Conservation (phyloP, 1,140 invertebrate species). For the Trichoplusia ni region DNA sequence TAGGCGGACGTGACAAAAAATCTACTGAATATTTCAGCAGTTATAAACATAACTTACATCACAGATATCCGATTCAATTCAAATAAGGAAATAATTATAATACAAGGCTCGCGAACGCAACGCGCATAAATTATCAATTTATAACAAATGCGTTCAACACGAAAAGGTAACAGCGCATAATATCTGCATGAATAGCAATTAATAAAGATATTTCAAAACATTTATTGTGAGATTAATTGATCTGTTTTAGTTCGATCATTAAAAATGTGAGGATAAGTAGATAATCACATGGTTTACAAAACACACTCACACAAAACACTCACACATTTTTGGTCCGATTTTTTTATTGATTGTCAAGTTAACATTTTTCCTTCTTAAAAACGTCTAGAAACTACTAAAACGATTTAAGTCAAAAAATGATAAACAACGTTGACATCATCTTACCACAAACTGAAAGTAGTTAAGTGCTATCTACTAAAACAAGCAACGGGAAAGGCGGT, state of each 20-base stretch:
- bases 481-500: conserved; percentile 8
- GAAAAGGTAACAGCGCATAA: neutral
- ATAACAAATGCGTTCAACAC: neutral
- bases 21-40: neutral
- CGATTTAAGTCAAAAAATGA: conserved; percentile 1
- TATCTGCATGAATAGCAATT: neutral
- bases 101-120: neutral
- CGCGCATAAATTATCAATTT: neutral
- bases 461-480: neutral
- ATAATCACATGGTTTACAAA: too few species aligned
- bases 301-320: too few species aligned
- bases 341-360: too few species aligned
- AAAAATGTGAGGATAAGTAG: too few species aligned
- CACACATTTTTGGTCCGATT: too few species aligned
- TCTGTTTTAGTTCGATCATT: too few species aligned
- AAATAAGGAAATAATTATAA: conserved; percentile 17
- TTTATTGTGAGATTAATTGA: too few species aligned
- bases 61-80: neutral
- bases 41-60: neutral
- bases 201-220: too few species aligned
- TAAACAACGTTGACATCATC: neutral
- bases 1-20: neutral
- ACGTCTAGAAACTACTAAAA: neutral
- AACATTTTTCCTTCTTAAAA: too few species aligned
- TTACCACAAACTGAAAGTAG: neutral